phyloP scores from a whole-genome alignment of 2,797 vertebrate genomes.

The Manis javanica region DNA sequence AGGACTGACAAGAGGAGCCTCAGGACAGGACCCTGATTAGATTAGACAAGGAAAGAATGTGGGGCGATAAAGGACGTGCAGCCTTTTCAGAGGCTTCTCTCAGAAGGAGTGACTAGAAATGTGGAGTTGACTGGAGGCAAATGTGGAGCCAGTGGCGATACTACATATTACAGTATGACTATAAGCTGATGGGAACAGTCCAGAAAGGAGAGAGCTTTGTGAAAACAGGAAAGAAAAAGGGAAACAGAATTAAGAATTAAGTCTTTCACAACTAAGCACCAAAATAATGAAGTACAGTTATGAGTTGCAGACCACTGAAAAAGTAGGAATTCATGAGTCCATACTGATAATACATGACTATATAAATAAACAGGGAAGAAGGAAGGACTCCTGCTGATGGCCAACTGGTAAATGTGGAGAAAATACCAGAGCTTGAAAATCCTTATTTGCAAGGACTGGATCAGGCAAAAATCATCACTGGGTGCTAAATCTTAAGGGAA shows the following conservation, averaged over 20 bases:
- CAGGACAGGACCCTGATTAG: background rate
- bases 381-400: background rate
- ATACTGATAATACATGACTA: slow-evolving; percentile 6
- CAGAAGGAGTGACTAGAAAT: slow-evolving; percentile 1
- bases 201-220: background rate
- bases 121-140: background rate
- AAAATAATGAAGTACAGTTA: slow-evolving; percentile 33
- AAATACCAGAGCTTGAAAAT: slow-evolving; percentile 35
- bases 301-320: background rate
- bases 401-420: background rate
- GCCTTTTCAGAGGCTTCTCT: slow-evolving; percentile 12
- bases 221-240: background rate
- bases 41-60: background rate
- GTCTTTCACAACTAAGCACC: background rate
- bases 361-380: slow-evolving; percentile 7
- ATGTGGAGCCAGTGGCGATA: background rate
- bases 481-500: slow-evolving; percentile 31
- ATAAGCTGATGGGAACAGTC: background rate
- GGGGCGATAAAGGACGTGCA: background rate
- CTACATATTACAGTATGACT: background rate
- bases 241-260: background rate
- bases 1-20: background rate
- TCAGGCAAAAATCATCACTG: slow-evolving; percentile 37
- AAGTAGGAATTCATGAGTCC: slow-evolving; percentile 3
- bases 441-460: slow-evolving; percentile 28